Evolutionary conservation across 2,888 invertebrate genomes (phyloP), one percentile per base, ranked within the genome.

Genomic region (Lepidocyrtoides sp.): DNA sequence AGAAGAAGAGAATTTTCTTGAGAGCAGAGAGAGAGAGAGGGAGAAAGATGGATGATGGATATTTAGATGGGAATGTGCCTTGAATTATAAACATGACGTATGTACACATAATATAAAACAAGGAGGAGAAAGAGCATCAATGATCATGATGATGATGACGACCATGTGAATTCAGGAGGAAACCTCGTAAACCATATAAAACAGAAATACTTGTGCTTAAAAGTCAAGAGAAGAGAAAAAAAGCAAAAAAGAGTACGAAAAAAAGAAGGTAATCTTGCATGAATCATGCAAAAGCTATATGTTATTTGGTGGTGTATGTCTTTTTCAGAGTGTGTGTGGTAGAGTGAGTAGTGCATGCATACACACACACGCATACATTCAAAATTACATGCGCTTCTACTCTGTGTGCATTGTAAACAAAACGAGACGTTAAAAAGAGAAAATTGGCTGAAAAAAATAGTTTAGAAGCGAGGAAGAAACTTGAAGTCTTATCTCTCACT

Each of bases 1-100:
- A n/a, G n/a, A 44, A 44, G 48, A 66, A 83, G 51, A 69, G 69
- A 44, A 29, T 77, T 86, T 63, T 54, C 79, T 66, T 85, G 17
- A 4, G 57, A 17, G 23, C 60, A 23, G 66, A 57, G 48, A 12
- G 29, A 60, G 51, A 36, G 69, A 48, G 54, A 72, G 36, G 20
- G 48, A 44, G 77, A 69, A 87, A 79, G 91, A 91, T 91, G 91
- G 91, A 91, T 91, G 91, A 91, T 91, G 88, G 88, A 91, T 91
- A 88, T 91, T 91, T 91, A 86, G 88, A 84, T 69, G 79, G 63
- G 91, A 91, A 91, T 91, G 91, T 88, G 91, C 84, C 79, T 44
- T 88, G 91, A 91, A 91, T 91, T 87, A 72, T 87, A 91, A 91
- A 60, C 88, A 91, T 20, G 7, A n/a, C n/a, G 57, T 20, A 36